Evolutionary conservation across 2,797 vertebrate species (phyloP).

Genomic region (Notoglanidium macrostoma): DNA sequence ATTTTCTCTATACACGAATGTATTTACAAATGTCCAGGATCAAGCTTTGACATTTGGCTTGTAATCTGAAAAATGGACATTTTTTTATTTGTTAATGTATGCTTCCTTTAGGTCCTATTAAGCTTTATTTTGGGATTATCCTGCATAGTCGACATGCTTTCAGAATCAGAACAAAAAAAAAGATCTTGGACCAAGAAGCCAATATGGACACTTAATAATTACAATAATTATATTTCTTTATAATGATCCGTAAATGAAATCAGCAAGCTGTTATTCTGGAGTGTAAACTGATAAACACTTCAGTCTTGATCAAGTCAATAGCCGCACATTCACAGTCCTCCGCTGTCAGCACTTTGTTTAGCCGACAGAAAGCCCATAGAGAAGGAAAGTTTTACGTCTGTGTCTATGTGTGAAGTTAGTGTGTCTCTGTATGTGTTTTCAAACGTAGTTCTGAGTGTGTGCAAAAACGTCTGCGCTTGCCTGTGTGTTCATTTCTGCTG

Average conservation of each 20-base stretch:
- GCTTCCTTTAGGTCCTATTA: not conserved
- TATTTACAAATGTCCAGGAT: not conserved
- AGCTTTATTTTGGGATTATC: not conserved
- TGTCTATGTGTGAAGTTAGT: conserved; percentile 34
- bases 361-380: conserved; percentile 18
- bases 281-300: not conserved
- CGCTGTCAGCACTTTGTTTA: conserved; percentile 74
- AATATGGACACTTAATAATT: not conserved
- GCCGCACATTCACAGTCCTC: not conserved
- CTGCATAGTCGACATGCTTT: not conserved
- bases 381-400: conserved; percentile 26
- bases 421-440: conserved; percentile 34
- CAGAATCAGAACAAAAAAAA: not conserved
- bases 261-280: not conserved
- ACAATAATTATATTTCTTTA: not conserved
- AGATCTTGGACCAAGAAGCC: not conserved
- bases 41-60: not conserved
- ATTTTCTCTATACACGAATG: not conserved
- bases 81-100: not conserved
- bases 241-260: not conserved
- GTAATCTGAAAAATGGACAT: not conserved
- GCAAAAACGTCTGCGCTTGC: conserved; percentile 42
- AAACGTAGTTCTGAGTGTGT: conserved; percentile 33
- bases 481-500: conserved; percentile 69
- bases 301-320: too few relatives aligned